Evolutionary conservation across 53 echinoderm and acorn worm genomes (phyloP).

Genomic region (Pentamera pediparva): DNA sequence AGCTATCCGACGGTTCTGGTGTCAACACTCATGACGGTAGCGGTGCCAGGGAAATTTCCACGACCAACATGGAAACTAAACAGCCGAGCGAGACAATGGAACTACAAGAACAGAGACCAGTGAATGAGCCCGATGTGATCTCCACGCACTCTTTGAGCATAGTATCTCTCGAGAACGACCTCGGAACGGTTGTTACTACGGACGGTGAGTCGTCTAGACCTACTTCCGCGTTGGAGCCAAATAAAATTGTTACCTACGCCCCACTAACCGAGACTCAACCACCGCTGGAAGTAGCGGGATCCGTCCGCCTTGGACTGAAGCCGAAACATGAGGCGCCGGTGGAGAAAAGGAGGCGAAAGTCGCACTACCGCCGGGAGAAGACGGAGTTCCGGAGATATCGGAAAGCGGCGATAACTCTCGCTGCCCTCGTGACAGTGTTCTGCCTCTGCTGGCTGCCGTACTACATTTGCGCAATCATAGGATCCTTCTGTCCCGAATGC

Average conservation of each 20-base stretch:
- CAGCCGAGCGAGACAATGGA: neutral
- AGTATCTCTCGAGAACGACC: neutral
- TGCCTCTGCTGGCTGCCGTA: slow-evolving; percentile 70
- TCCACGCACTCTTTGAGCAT: slow-evolving; percentile 5
- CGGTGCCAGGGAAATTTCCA: no score
- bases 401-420: slow-evolving; percentile 64
- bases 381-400: slow-evolving; percentile 39
- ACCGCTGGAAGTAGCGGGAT: no score
- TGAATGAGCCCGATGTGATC: no score
- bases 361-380: neutral
- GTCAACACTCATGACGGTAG: no score
- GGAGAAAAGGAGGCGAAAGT: neutral
- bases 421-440: slow-evolving; percentile 70
- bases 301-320: no score
- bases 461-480: slow-evolving; percentile 53
- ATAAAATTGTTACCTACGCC: no score
- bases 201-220: no score
- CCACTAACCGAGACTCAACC: no score
- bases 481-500: slow-evolving; percentile 58
- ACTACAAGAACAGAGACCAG: neutral
- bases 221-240: no score
- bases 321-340: neutral
- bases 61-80: no score
- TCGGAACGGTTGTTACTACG: no score
- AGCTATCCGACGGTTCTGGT: no score